A percentile compares a stretch with the other conserved stretches of the same genome.
Evolutionary conservation across 1,140 invertebrate genomes (phyloP).

Genomic region (Drosophila tristis): DNA sequence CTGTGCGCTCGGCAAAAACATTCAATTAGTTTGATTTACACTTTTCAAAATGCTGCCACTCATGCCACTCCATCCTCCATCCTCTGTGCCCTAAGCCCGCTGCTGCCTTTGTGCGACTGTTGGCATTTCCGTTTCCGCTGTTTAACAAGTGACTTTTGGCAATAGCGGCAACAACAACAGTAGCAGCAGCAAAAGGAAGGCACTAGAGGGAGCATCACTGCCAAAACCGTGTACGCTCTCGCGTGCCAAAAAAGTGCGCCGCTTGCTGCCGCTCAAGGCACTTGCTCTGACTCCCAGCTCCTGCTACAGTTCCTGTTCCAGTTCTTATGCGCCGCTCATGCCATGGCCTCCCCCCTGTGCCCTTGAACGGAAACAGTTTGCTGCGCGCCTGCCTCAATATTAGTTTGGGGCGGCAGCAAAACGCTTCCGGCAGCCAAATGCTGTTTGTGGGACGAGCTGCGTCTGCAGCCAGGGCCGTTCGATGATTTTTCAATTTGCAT

Average conservation of each 20-base stretch:
- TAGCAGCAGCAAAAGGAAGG: slow-evolving; percentile 23
- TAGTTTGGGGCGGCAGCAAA: slow-evolving; percentile 75
- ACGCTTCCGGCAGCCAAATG: slow-evolving; percentile 76
- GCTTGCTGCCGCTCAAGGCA: slow-evolving; percentile 51
- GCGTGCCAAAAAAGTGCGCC: slow-evolving; percentile 67
- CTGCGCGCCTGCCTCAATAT: slow-evolving; percentile 67
- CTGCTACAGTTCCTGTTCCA: background rate
- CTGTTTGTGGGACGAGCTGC: slow-evolving; percentile 56
- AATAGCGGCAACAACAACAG: slow-evolving; percentile 55
- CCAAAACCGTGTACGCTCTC: slow-evolving; percentile 71
- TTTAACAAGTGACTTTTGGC: slow-evolving; percentile 80
- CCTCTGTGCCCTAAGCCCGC: slow-evolving; percentile 20
- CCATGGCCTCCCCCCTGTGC: background rate
- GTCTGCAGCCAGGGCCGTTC: slow-evolving; percentile 48
- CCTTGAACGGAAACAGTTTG: slow-evolving; percentile 59
- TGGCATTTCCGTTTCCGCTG: slow-evolving; percentile 79
- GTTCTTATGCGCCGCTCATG: background rate
- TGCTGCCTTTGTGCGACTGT: slow-evolving; percentile 74
- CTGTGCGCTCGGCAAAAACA: slow-evolving; percentile 72
- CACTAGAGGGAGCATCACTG: slow-evolving; percentile 32
- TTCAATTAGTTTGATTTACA: slow-evolving; percentile 82
- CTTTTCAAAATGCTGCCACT: slow-evolving; percentile 47
- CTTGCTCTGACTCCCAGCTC: slow-evolving; percentile 8
- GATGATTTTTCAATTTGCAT: slow-evolving; percentile 82
- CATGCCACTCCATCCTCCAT: slow-evolving; percentile 11